Conservation (phyloP, 2,797 vertebrate genomes). For the Diplodus sargus region DNA sequence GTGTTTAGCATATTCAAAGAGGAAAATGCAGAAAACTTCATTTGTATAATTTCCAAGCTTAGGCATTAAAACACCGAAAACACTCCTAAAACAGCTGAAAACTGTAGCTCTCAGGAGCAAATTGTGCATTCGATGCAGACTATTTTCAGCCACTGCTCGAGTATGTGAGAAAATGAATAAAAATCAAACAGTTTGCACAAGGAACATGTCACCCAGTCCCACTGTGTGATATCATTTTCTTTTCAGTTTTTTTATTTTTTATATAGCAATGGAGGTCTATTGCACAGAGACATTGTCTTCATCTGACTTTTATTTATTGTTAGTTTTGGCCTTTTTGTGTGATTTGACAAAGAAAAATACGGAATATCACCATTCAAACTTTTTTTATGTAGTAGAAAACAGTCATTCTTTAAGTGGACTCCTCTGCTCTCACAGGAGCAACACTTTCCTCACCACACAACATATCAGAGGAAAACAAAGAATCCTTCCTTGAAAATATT, state of each 20-base stretch:
- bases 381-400: neutral
- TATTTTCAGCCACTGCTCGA: neutral
- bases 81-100: neutral
- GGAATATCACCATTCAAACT: neutral
- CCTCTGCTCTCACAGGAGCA: neutral
- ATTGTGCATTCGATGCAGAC: neutral
- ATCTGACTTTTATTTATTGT: neutral
- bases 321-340: neutral
- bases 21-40: too few species aligned
- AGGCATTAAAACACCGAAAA: too few species aligned
- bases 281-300: neutral
- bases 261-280: neutral
- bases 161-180: neutral
- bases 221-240: neutral
- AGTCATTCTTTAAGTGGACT: neutral
- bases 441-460: neutral
- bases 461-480: neutral
- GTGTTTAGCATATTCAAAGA: too few species aligned
- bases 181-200: neutral
- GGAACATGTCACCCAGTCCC: neutral
- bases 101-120: neutral
- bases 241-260: neutral
- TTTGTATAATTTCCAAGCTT: too few species aligned
- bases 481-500: neutral
- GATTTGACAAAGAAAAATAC: neutral